A percentile compares a stretch with the other conserved stretches of the same genome.
Conservation (phyloP, 2,797 vertebrate species). For the Apodemus agrarius region DNA sequence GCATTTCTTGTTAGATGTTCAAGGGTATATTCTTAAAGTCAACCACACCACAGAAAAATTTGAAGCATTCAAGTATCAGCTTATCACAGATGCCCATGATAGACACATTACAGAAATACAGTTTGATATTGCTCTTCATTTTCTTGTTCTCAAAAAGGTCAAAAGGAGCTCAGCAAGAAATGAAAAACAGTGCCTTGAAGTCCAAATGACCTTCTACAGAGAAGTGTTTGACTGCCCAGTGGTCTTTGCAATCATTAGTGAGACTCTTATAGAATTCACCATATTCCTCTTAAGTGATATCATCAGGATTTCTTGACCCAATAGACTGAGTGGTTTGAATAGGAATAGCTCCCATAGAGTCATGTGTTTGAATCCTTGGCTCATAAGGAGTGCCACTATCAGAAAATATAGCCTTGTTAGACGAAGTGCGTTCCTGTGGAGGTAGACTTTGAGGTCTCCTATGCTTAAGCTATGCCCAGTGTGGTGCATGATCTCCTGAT, state of each 20-base stretch:
- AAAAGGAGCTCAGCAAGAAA: not conserved
- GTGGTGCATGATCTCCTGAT: too few species aligned
- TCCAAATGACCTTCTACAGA: not conserved
- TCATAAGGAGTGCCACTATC: too few species aligned
- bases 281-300: not conserved
- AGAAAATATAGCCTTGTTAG: too few species aligned
- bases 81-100: not conserved
- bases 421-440: too few species aligned
- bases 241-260: not conserved
- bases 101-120: not conserved
- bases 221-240: not conserved
- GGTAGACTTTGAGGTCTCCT: too few species aligned
- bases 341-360: too few species aligned
- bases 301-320: not conserved
- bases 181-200: not conserved
- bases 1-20: not conserved
- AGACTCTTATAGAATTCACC: not conserved
- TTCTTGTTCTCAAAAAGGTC: not conserved
- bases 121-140: not conserved
- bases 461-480: too few species aligned
- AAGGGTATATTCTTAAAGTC: not conserved
- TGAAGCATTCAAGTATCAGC: not conserved
- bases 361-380: too few species aligned
- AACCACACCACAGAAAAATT: not conserved
- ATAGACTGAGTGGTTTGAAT: not conserved